Evolutionary conservation across 2,113 vertebrate species (phyloP).

Genomic region (Recurvirostra avosetta): DNA sequence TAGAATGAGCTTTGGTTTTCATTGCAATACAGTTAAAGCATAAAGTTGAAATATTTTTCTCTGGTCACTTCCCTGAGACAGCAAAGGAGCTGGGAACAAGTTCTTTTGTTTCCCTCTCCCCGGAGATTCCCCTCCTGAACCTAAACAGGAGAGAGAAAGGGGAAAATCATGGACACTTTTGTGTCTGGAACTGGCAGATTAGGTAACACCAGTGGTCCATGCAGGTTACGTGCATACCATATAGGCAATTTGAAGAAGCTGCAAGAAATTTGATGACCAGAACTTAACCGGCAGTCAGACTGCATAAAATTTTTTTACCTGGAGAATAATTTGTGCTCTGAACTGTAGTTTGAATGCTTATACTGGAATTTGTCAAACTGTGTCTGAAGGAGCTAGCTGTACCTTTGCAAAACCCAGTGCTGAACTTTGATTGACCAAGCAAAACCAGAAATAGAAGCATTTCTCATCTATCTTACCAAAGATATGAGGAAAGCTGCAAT

Average conservation of each 20-base stretch:
- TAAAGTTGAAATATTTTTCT: neutral
- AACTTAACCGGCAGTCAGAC: neutral
- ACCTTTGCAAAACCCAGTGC: neutral
- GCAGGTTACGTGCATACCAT: neutral
- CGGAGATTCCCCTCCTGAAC: neutral
- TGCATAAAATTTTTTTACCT: neutral
- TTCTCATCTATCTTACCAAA: fast-evolving
- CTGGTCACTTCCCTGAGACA: neutral
- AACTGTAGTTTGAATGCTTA: neutral
- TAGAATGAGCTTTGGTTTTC: neutral
- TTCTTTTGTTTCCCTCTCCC: neutral
- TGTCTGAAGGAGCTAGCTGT: neutral
- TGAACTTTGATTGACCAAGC: neutral
- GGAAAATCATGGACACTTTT: neutral
- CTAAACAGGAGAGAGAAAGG: neutral
- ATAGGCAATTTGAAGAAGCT: neutral
- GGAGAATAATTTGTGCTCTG: neutral
- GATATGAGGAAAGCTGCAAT: neutral
- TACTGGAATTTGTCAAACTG: neutral
- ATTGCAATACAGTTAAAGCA: neutral
- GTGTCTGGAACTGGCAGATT: neutral
- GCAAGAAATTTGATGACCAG: neutral
- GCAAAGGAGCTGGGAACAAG: neutral
- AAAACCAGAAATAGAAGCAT: neutral
- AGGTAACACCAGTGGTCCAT: neutral